A percentile compares a stretch with the other conserved stretches of the same genome.
phyloP scores from a whole-genome alignment of 2,113 vertebrate genomes.

The Theropithecus gelada region DNA sequence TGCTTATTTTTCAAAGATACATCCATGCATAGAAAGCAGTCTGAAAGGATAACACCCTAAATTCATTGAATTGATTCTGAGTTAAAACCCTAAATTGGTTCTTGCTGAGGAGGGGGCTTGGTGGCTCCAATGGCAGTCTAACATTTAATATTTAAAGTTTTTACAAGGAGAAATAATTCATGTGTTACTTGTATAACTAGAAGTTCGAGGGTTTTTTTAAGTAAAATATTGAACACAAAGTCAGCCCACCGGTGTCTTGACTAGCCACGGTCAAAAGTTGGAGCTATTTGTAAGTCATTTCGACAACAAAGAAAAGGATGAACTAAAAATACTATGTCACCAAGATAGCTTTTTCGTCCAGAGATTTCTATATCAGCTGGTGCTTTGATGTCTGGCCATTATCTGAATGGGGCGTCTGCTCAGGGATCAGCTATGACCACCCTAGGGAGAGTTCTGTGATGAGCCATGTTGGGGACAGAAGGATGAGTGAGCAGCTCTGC shows the following conservation, averaged over 20 bases:
- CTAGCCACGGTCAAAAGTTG: background rate
- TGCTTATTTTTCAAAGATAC: slow-evolving; percentile 12
- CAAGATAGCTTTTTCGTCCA: background rate
- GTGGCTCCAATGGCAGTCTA: background rate
- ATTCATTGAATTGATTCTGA: background rate
- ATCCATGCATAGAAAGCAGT: background rate
- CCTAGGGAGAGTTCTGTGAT: background rate
- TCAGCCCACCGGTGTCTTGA: background rate
- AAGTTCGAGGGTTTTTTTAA: background rate
- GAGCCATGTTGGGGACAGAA: background rate
- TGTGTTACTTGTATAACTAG: background rate
- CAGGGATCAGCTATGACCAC: background rate
- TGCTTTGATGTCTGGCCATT: background rate
- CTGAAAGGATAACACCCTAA: background rate
- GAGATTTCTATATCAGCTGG: background rate
- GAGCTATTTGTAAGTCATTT: slow-evolving; percentile 27
- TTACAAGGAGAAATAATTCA: slow-evolving; percentile 17
- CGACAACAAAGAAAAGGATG: slow-evolving; percentile 7
- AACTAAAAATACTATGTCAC: slow-evolving; percentile 12
- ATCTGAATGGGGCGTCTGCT: background rate
- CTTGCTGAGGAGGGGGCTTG: no score
- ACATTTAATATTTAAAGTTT: background rate
- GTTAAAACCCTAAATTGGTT: background rate
- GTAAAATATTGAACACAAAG: background rate
- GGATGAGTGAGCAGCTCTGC: background rate